Evolutionary conservation across 2,888 invertebrate species (phyloP), one percentile per base, ranked within the genome.

Genomic region (Cheilosia vernalis): DNA sequence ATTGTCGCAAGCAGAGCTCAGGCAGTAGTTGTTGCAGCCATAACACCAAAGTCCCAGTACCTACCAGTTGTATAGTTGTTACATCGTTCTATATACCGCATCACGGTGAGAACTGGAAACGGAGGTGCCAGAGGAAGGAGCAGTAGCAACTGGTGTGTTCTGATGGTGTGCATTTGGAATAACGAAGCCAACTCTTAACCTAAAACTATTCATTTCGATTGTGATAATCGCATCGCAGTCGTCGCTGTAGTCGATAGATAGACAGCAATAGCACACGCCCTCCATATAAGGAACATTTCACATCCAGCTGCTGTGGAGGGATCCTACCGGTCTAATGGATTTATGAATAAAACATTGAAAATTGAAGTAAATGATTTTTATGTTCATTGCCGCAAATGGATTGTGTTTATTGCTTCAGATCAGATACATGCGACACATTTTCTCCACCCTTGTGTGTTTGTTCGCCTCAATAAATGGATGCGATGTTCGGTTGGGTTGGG

Each of bases 301-400:
- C 73, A 64, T 37, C 37, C 55, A 44, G 42, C 44, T n/a, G 17
- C 56, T 33, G 19, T 60, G 2, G 15, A 40, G 19, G 58, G 21
- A 30, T 2, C 4, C 17, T 10, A 19, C 13, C 13, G 37, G 37
- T 78, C 47, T 83, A 83, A 83, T 83, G 82, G 78, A 73, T 72
- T 73, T 72, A 72, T 83, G 82, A 83, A 78, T 83, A 83, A 83
- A 83, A 83, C 78, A 83, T 78, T 72, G 66, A 67, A 82, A 70
- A 72, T 66, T 77, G 77, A 77, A 70, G 63, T 77, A 77, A 82
- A 82, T 77, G 77, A 78, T 82, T 82, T 81, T 69, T 81, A 69
- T 76, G 69, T 77, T 78, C 77, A 72, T 78, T 66, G 64, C 72
- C 55, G 53, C 55, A 72, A 82, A 78, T 82, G 70, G 77, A 82